A percentile compares a stretch with the other conserved stretches of the same genome.
These are phyloP conservation scores for Grapholita molesta DNA, from an alignment of 1,140 invertebrate species.

Conservation along the genomic window DNA sequence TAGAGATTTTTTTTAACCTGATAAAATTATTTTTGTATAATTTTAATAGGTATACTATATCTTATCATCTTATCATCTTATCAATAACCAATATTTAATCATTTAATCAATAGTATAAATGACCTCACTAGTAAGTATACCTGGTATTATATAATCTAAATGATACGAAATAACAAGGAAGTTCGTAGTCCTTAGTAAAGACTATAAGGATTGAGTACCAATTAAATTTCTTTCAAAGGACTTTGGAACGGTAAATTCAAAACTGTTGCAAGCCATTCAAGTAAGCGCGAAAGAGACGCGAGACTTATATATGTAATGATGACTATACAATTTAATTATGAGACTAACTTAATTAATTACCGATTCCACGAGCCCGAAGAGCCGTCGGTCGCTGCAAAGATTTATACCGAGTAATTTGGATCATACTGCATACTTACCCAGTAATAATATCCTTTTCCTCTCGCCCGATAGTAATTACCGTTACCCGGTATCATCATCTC, in stretches of 20 bases:
- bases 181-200: no score
- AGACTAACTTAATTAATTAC: not conserved
- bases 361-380: not conserved
- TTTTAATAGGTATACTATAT: no score
- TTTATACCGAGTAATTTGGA: conserved; percentile 1
- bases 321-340: not conserved
- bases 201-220: no score
- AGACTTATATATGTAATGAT: not conserved
- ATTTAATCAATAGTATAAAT: no score
- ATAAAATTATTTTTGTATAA: no score
- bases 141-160: no score
- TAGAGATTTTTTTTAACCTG: no score
- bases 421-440: conserved; percentile 13
- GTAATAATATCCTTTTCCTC: conserved; percentile 18
- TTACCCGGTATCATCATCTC: conserved; percentile 48
- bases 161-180: no score
- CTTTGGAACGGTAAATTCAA: not conserved
- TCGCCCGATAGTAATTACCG: conserved; percentile 39
- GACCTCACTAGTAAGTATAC: no score
- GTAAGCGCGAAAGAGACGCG: not conserved
- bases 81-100: no score
- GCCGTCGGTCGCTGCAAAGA: not conserved
- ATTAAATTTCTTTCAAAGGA: no score
- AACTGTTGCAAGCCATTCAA: not conserved
- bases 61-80: no score